Base-by-base conservation (phyloP, 2,113 vertebrate genomes). In the Kryptolebias marmoratus region DNA sequence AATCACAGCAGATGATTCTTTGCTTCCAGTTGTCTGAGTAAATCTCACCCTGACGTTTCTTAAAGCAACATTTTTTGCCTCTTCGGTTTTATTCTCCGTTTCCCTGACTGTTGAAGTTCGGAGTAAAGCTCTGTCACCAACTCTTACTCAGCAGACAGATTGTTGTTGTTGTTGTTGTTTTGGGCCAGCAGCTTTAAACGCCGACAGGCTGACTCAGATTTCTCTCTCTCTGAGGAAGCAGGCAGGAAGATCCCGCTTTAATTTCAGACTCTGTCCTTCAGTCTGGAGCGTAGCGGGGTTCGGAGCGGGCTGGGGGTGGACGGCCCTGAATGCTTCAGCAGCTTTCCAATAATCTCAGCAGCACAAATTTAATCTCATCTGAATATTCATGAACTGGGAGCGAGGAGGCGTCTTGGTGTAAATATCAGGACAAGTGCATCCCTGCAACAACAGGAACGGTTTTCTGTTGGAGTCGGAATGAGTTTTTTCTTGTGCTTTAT, bases 361-460 rank as follows among this genome's bases (percentile, higher is more conserved):
- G 69, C 80, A 81, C 68, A 84, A 84, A 82, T 76, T 79, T 63
- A 80, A 73, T 77, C 82, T 76, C 63, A 81, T 87, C 78, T 88
- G 50, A 88, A 88, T 89, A 90, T 85, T 89, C 77, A 78, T 77
- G 64, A 47, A 4, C 0, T 0, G 62, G 76, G 58, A 80, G 50
- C 5, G 1, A 28, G 0, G 53, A 53, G 52, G 65, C 68, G 28
- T 77, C 66, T 73, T 13, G 13, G 14, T 64, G 56, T 63, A 67
- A 76, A 82, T 71, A 83, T 74, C 22, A 4, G 36, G 22, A 18
- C 27, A 66, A 78, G 42, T 44, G 69, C 48, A 47, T 75, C 0
- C 2, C 58, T 59, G 68, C n/a, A 64, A 45, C 44, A 64, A 68
- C 11, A n/a, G 54, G 15, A 85, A 80, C 82, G 55, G 15, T 70